Conservation (phyloP, 2,888 invertebrate species). For the Ormyrus pomaceus region DNA sequence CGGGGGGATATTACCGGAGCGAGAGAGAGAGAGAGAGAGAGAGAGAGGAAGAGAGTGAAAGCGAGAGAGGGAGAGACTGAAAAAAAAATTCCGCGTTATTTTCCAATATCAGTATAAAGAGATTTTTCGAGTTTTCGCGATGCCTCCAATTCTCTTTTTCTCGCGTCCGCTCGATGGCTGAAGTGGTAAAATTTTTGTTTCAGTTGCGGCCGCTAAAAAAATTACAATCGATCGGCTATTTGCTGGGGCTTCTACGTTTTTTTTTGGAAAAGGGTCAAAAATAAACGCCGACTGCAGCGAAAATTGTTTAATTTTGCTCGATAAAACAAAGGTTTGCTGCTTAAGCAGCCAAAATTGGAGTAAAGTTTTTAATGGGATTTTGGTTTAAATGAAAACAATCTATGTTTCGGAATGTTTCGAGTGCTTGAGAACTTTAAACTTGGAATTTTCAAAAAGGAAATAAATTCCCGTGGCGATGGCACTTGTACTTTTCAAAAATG, state of each 20-base stretch:
- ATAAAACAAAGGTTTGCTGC: no score
- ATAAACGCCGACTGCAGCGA: not conserved
- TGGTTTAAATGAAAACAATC: no score
- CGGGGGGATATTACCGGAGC: constrained; percentile 64
- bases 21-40: not conserved
- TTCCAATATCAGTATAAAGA: constrained; percentile 45
- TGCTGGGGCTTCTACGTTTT: no score
- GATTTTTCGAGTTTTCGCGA: constrained; percentile 50
- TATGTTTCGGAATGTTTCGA: no score
- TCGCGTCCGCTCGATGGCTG: not conserved
- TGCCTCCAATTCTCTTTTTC: not conserved
- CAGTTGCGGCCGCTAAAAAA: not conserved
- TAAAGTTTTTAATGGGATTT: no score
- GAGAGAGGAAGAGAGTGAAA: constrained; percentile 31
- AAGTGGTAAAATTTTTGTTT: constrained; percentile 7
- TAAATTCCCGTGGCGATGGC: no score
- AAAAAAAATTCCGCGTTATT: constrained; percentile 52
- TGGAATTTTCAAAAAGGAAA: no score
- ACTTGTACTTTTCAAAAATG: no score
- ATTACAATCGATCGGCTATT: no score
- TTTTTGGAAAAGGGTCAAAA: not conserved
- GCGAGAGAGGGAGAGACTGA: constrained; percentile 3
- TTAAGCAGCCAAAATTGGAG: no score
- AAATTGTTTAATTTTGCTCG: not conserved
- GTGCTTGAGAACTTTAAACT: no score